Base-by-base conservation (phyloP, 2,888 invertebrate species). In the Acrobasis suavella region DNA sequence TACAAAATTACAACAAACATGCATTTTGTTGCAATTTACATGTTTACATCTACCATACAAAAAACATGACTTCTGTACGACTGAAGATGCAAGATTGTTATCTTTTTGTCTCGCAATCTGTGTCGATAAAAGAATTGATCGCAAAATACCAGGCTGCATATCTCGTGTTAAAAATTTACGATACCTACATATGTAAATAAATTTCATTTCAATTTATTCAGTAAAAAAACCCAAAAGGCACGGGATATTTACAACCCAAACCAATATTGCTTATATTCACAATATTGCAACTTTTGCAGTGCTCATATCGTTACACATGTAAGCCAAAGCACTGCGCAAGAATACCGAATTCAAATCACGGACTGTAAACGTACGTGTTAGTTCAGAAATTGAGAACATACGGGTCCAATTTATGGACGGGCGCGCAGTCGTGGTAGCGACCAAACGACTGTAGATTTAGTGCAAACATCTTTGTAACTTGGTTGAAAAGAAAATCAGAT, bases 341-440 rank as follows among this genome's bases (percentile, higher is more conserved):
- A 52, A 52, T 52, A 60, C 65, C 66, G 61, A 66, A 72, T 75
- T 78, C 71, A 69, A 76, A 78, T 74, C 68, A 69, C 65, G 65
- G 68, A 67, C 70, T 72, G 66, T 70, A 72, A 69, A 69, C 69
- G 71, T 67, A 74, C 72, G 72, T 75, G 77, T 76, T 78, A 80
- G 73, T 76, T 73, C 71, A 69, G 69, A 62, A 56, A 55, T 37
- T 54, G 37, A 55, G 51, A 60, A 60, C 60, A 60, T 50, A 60
- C 60, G 39, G 60, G 22, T 14, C 39, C 39, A 51, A 60, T 52
- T 60, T 60, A 60, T 51, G 15, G 38, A 9, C 39, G 60, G 16
- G 50, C 46, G 37, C 58, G 58, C 22, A n/a, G 12, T 42, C 9
- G n/a, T 9, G 15, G 15, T n/a, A 8, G 50, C 10, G 17, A 0